Conservation (phyloP, 1,140 invertebrate species). For the Brachionus manjavacas region DNA sequence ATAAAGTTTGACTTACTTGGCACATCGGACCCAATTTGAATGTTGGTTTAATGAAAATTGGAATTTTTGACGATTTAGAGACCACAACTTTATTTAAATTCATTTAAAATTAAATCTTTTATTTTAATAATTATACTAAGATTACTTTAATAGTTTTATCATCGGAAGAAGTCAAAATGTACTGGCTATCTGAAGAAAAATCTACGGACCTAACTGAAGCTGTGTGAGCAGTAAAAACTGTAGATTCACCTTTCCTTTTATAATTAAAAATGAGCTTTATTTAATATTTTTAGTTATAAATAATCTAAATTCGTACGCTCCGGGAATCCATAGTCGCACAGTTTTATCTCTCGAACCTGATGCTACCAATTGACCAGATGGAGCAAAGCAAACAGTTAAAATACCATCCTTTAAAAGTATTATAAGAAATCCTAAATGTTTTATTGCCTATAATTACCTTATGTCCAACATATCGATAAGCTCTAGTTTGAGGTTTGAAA, state of each 20-base stretch:
- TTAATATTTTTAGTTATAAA: neutral
- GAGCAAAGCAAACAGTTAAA: constrained; percentile 68
- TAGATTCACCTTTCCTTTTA: constrained; percentile 60
- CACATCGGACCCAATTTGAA: constrained; percentile 79
- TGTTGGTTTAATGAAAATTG: constrained; percentile 72
- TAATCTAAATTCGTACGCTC: constrained; percentile 63
- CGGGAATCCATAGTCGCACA: constrained; percentile 78
- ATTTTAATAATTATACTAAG: no score
- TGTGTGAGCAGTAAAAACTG: constrained; percentile 73
- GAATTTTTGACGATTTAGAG: constrained; percentile 66
- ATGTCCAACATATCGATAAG: constrained; percentile 58
- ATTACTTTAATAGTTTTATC: constrained; percentile 72
- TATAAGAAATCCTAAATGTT: neutral
- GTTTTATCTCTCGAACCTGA: constrained; percentile 75
- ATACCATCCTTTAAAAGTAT: constrained; percentile 55
- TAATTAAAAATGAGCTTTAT: neutral
- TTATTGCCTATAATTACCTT: constrained; percentile 47
- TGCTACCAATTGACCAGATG: constrained; percentile 72
- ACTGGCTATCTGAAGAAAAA: constrained; percentile 71
- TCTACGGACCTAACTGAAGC: constrained; percentile 70
- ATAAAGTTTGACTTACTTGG: constrained; percentile 59
- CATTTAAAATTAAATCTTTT: neutral
- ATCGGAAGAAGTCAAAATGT: constrained; percentile 75
- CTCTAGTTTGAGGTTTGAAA: constrained; percentile 60
- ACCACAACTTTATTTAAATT: constrained; percentile 56